Conservation (phyloP, 2,113 vertebrate genomes). For the Probosciger aterrimus region DNA sequence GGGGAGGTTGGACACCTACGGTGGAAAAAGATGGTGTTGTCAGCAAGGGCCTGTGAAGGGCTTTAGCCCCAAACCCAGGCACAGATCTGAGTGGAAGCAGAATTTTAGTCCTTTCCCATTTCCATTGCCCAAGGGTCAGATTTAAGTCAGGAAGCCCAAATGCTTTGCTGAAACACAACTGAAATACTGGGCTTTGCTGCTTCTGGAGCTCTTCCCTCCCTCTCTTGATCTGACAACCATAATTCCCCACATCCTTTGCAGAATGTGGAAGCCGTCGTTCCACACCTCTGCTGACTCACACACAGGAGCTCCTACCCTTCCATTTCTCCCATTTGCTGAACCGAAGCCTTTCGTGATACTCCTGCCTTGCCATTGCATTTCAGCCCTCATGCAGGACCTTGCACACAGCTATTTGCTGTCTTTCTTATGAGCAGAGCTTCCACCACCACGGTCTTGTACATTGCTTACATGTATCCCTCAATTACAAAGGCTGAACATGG, state of each 20-base stretch:
- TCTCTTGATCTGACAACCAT: not conserved
- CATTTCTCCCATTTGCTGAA: not conserved
- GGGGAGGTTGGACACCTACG: conserved; percentile 35
- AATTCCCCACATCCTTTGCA: too few species aligned
- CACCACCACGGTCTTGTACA: fast-evolving
- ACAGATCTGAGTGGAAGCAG: not conserved
- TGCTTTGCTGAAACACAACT: not conserved
- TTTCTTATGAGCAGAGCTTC: not conserved
- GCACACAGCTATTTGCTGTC: not conserved
- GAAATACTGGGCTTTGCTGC: not conserved
- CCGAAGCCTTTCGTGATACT: not conserved
- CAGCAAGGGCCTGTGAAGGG: not conserved
- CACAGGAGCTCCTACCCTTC: fast-evolving
- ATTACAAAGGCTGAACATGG: fast-evolving
- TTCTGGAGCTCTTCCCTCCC: not conserved
- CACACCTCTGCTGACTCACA: not conserved
- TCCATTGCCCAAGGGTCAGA: not conserved
- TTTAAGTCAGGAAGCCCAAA: not conserved
- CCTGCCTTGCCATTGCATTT: not conserved
- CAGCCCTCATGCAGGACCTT: not conserved
- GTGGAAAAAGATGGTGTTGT: not conserved
- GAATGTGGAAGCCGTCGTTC: fast-evolving
- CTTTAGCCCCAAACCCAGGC: not conserved
- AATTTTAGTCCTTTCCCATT: not conserved
- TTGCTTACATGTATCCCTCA: fast-evolving